Evolutionary conservation across 2,888 invertebrate genomes (phyloP), one percentile per base, ranked within the genome.

Genomic region (Drosophila stalkeri): DNA sequence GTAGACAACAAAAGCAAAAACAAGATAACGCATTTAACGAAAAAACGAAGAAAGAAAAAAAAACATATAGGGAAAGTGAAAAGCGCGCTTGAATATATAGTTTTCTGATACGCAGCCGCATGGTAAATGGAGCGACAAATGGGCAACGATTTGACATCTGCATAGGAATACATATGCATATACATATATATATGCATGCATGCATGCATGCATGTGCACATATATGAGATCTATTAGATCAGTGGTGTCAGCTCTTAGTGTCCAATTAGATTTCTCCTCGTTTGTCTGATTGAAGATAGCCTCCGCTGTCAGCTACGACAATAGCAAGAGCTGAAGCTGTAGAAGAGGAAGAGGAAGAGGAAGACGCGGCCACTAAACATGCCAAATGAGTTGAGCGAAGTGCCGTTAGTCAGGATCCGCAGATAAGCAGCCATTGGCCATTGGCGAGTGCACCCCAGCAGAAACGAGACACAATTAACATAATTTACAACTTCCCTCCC

Each of bases 1-100:
- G 88, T 86, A 85, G 68, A 52, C 41, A 47, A 35, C 23, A 55
- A 43, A 51, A 57, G 49, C 60, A 67, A 65, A 31, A 52, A 67
- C 59, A 85, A 85, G 90, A 88, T 90, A 90, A 88, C 81, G 75
- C 88, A 81, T 89, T 89, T 85, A 85, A 85, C 83, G 88, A 74
- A 64, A 74, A 71, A 65, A 27, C 27, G 27, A 27, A 27, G 27
- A 27, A 27, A 27, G 27, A 27, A 6, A 27, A 27, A 27, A 27
- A 27, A 27, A 3, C 3, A 27, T 51, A 72, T 75, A 90, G 87
- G 89, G 87, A 87, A 87, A 87, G 87, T 87, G 87, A 90, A 87
- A 80, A 85, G 72, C 74, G 72, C 59, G 62, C 64, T 54, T 63
- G 63, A 27, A 57, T 51, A 57, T 49, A 55, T 65, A 20, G 31